Conservation (phyloP, 2,888 invertebrate species). For the Platycheirus rosarum region DNA sequence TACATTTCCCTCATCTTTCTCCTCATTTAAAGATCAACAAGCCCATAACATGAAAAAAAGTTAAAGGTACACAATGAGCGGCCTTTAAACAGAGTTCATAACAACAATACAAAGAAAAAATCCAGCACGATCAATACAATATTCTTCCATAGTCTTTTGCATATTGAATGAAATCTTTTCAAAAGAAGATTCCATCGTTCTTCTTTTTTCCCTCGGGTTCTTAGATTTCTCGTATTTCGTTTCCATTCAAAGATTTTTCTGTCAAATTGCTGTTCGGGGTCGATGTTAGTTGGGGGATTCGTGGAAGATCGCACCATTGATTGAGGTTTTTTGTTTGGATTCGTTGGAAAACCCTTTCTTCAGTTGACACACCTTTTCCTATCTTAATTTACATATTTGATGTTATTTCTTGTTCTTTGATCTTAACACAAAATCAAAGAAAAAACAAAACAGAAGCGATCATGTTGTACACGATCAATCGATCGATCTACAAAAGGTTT, state of each 20-base stretch:
- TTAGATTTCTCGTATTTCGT: conserved; percentile 56
- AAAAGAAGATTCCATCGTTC: conserved; percentile 20
- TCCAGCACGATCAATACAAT: conserved; percentile 47
- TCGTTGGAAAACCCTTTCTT: conserved; percentile 69
- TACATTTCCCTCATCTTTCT: conserved; percentile 42
- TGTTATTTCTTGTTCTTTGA: conserved; percentile 11
- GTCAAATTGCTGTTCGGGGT: conserved; percentile 8
- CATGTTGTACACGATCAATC: conserved; percentile 56
- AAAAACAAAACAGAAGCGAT: conserved; percentile 65
- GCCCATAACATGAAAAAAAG: conserved; percentile 28
- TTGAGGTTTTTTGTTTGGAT: conserved; percentile 59
- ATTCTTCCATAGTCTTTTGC: conserved; percentile 63
- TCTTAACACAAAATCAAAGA: no score
- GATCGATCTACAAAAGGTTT: conserved; percentile 38
- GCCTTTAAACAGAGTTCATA: conserved; percentile 41
- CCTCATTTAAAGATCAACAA: conserved; percentile 66
- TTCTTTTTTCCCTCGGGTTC: conserved; percentile 28
- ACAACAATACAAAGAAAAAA: conserved; percentile 22
- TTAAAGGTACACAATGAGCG: conserved; percentile 45
- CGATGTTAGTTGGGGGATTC: conserved; percentile 34
- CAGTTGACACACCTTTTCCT: conserved; percentile 68
- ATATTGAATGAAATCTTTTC: conserved; percentile 68
- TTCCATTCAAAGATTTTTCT: conserved; percentile 69
- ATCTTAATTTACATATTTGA: conserved; percentile 64
- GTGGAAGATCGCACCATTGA: conserved; percentile 59